phyloP scores from a whole-genome alignment of 2,797 vertebrate genomes.

The Loris lydekkerianus region DNA sequence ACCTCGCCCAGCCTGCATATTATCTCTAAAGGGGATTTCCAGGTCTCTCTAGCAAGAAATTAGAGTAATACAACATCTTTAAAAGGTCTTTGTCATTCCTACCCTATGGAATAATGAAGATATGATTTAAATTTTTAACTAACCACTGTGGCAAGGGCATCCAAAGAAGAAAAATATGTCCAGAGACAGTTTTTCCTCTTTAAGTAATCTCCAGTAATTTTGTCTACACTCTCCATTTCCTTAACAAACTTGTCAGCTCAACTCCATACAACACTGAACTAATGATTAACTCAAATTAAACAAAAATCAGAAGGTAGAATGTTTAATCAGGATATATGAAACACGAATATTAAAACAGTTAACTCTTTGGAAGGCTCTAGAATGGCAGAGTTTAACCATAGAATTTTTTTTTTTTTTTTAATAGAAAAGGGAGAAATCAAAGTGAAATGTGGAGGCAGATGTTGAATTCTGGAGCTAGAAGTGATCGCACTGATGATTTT shows the following conservation, averaged over 20 bases:
- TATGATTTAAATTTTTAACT: constrained; percentile 48
- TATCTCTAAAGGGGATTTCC: constrained; percentile 36
- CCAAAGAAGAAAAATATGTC: neutral
- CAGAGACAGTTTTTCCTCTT: neutral
- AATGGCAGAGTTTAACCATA: neutral
- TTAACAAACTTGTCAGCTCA: neutral
- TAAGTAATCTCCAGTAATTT: constrained; percentile 10
- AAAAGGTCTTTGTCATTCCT: neutral
- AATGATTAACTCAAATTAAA: constrained; percentile 49
- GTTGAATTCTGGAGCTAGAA: neutral
- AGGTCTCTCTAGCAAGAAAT: constrained; percentile 19
- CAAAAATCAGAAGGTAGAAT: neutral
- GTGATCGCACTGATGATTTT: neutral
- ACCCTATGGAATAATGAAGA: neutral
- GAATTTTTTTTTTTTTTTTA: neutral
- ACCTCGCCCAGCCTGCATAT: neutral
- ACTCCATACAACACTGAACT: neutral
- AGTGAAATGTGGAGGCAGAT: constrained; percentile 35
- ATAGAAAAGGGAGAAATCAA: neutral
- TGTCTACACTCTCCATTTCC: constrained; percentile 34
- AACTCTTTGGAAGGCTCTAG: constrained; percentile 34
- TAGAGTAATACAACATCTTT: neutral
- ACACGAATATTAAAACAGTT: neutral
- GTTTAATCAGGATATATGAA: neutral
- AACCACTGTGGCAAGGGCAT: neutral